Evolutionary conservation across 2,113 vertebrate genomes (phyloP).

Genomic region (Turdus rufiventris): DNA sequence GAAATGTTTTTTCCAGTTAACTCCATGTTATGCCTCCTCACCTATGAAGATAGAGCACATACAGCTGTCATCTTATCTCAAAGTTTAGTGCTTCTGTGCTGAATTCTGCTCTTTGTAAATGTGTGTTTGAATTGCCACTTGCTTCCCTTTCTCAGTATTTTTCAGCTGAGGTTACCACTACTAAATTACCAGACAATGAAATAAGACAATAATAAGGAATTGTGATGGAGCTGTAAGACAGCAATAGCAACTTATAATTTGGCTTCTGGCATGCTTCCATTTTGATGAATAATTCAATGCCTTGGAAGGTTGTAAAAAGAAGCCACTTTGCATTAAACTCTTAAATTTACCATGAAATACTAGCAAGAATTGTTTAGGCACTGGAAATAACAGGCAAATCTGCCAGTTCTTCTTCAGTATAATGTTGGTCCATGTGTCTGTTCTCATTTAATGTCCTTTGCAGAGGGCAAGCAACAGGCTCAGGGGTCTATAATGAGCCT

Average conservation of each 20-base stretch:
- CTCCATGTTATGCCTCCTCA: not conserved
- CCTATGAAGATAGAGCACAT: not conserved
- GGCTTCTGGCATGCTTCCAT: conserved; percentile 25
- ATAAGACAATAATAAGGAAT: not conserved
- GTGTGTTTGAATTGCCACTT: not conserved
- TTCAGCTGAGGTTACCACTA: not conserved
- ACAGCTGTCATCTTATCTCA: not conserved
- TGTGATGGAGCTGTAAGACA: not conserved
- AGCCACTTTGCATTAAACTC: conserved; percentile 7
- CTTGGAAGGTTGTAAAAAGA: not conserved
- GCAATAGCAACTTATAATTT: not conserved
- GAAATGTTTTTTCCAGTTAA: not conserved
- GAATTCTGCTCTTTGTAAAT: not conserved
- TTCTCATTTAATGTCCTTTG: not conserved
- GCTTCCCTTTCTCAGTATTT: not conserved
- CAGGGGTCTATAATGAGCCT: not conserved
- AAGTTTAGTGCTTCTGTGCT: not conserved
- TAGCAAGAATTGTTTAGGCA: not conserved
- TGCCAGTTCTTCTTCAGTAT: not conserved
- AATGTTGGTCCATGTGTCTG: not conserved
- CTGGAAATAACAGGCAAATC: not conserved
- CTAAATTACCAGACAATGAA: not conserved
- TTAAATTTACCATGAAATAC: conserved; percentile 27
- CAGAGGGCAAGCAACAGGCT: not conserved
- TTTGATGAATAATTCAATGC: conserved; percentile 8